Conservation (phyloP, 2,113 vertebrate species). For the Dicerorhinus sumatrensis region DNA sequence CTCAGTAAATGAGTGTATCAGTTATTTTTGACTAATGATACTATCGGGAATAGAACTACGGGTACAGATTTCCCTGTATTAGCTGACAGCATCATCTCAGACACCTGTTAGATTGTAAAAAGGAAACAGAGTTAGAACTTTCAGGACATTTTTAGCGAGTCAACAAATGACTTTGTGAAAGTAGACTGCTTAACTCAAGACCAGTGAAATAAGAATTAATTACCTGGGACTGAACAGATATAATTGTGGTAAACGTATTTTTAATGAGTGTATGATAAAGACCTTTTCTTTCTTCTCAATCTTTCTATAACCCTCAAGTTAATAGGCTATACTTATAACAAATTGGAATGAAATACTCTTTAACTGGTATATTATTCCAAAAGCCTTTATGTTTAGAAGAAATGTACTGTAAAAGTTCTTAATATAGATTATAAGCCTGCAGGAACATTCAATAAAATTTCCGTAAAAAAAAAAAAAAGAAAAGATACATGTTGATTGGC, state of each 20-base stretch:
- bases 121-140: not conserved
- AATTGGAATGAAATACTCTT: not conserved
- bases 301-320: not conserved
- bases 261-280: not conserved
- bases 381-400: not conserved
- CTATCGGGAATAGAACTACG: not conserved
- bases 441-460: not conserved
- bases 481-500: not conserved
- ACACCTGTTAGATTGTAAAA: not conserved
- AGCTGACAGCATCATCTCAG: not conserved
- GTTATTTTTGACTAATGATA: not conserved
- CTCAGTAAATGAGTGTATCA: not conserved
- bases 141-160: not conserved
- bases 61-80: not conserved
- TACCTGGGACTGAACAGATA: not conserved
- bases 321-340: not conserved
- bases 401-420: not conserved
- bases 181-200: not conserved
- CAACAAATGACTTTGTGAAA: not conserved
- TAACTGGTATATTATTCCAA: not conserved
- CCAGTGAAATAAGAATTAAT: not conserved
- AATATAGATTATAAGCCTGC: not conserved
- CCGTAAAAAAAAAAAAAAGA: not conserved
- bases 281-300: not conserved
- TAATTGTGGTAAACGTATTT: not conserved